Conservation (phyloP, 2,113 vertebrate species). For the Sebastes schlegelii region DNA sequence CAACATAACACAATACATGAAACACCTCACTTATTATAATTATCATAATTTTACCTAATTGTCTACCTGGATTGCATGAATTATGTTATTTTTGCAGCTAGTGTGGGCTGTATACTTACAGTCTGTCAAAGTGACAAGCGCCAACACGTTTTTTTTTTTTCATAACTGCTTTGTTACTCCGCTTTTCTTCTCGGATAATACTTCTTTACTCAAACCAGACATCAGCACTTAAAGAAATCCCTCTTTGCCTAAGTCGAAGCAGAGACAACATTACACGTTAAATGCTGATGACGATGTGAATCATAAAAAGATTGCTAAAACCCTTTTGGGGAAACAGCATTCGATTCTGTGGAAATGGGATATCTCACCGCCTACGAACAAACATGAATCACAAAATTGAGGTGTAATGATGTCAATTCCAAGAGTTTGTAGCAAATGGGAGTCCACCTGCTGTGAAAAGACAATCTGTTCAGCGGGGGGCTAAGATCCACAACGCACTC, state of each 20-base stretch:
- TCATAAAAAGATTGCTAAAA: constrained; percentile 63
- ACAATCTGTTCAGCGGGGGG: constrained; percentile 81
- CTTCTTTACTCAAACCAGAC: constrained; percentile 32
- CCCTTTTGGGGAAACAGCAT: constrained; percentile 45
- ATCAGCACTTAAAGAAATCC: constrained; percentile 8
- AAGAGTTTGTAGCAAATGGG: constrained; percentile 83
- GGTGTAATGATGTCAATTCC: constrained; percentile 90
- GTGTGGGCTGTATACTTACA: constrained; percentile 73
- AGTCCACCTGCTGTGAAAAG: constrained; percentile 83
- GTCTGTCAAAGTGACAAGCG: constrained; percentile 60
- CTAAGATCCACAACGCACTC: constrained; percentile 73
- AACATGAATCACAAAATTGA: constrained; percentile 83
- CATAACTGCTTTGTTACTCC: constrained; percentile 8
- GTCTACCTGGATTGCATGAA: constrained; percentile 62
- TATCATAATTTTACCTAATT: constrained; percentile 74
- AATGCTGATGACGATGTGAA: constrained; percentile 59
- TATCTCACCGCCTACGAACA: constrained; percentile 73
- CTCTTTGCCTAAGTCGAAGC: constrained; percentile 25
- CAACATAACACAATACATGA: constrained; percentile 36
- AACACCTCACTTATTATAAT: constrained; percentile 70
- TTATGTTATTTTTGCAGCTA: constrained; percentile 68
- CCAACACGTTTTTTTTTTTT: constrained; percentile 31
- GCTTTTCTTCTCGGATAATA: constrained; percentile 13
- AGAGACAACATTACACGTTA: constrained; percentile 47
- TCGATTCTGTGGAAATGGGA: constrained; percentile 69